These are phyloP conservation scores for Dolichoris vasculosae DNA, from an alignment of 1,140 invertebrate genomes.

Conservation along the genomic window DNA sequence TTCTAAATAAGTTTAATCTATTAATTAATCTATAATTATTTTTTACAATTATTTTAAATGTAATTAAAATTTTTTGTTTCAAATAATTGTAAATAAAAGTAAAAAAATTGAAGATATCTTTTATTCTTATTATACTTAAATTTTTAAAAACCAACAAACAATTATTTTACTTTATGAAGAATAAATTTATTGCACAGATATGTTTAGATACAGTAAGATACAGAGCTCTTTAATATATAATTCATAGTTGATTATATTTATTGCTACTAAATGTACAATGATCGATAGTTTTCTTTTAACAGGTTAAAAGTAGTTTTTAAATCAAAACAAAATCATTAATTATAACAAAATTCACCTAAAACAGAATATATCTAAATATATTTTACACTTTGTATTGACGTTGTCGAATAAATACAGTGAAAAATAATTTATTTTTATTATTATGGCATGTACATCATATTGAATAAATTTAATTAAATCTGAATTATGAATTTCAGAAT, in stretches of 20 bases:
- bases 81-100: no score
- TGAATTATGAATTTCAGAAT: background rate
- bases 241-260: conserved; percentile 53
- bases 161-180: conserved; percentile 48
- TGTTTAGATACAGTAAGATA: conserved; percentile 65
- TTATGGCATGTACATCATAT: conserved; percentile 50
- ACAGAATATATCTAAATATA: conserved; percentile 58
- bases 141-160: background rate
- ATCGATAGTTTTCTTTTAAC: conserved; percentile 35
- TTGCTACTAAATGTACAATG: conserved; percentile 52
- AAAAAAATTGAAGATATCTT: no score
- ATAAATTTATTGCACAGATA: conserved; percentile 68
- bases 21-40: no score
- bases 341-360: conserved; percentile 45
- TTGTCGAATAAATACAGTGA: conserved; percentile 55
- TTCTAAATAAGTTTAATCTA: no score
- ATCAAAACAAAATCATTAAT: conserved; percentile 16
- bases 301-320: conserved; percentile 32
- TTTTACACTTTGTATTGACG: conserved; percentile 33
- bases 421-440: conserved; percentile 62
- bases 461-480: background rate
- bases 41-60: no score
- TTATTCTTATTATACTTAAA: no score
- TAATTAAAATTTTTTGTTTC: no score
- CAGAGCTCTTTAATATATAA: conserved; percentile 52